A percentile compares a stretch with the other conserved stretches of the same genome.
Evolutionary conservation across 1,140 invertebrate genomes (phyloP).

Genomic region (Odontomachus brunneus): DNA sequence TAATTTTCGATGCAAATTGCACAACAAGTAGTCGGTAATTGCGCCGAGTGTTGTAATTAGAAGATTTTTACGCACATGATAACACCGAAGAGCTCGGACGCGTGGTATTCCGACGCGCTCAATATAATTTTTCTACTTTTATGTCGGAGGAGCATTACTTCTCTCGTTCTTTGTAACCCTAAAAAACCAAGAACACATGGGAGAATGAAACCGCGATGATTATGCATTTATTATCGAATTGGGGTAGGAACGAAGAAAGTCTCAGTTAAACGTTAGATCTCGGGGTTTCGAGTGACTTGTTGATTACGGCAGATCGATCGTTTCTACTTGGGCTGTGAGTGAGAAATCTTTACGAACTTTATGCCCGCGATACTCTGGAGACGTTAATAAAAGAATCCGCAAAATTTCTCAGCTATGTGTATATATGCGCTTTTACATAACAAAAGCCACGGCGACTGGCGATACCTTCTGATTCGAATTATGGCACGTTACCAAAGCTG

Average conservation of each 20-base stretch:
- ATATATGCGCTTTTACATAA: neutral
- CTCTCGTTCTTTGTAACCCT: neutral
- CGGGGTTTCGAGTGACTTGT: constrained; percentile 4
- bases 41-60: constrained; percentile 50
- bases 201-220: constrained; percentile 20
- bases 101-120: constrained; percentile 37
- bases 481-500: neutral
- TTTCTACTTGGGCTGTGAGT: neutral
- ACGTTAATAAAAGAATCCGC: neutral
- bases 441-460: neutral
- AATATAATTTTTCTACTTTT: constrained; percentile 40
- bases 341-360: neutral
- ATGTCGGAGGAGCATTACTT: constrained; percentile 33
- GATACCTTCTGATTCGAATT: constrained; percentile 31
- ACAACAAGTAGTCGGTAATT: constrained; percentile 47
- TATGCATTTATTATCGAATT: constrained; percentile 10
- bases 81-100: constrained; percentile 35
- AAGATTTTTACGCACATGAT: constrained; percentile 45
- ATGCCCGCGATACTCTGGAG: neutral
- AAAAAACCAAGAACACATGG: constrained; percentile 39
- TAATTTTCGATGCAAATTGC: constrained; percentile 56
- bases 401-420: neutral
- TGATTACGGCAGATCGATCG: constrained; percentile 5
- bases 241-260: constrained; percentile 3
- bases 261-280: constrained; percentile 42